phyloP scores from a whole-genome alignment of 2,113 vertebrate genomes.

The Amphiprion ocellaris region DNA sequence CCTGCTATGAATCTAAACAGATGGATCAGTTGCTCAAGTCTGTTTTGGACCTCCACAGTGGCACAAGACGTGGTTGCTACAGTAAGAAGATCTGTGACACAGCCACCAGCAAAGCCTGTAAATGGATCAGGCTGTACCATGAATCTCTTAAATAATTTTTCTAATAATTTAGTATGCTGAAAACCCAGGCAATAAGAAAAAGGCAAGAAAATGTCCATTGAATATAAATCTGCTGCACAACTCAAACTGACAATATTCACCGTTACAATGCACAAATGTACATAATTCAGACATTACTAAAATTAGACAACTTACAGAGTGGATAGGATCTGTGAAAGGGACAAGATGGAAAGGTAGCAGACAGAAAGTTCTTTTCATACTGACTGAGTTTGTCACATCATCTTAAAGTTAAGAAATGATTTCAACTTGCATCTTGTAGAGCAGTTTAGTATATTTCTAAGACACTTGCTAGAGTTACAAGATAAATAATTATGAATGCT shows the following conservation, averaged over 20 bases:
- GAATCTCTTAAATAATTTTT: conserved; percentile 10
- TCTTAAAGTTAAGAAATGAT: conserved; percentile 4
- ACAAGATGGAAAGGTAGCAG: neutral
- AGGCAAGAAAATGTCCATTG: neutral
- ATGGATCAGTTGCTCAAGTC: conserved; percentile 55
- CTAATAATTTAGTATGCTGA: neutral
- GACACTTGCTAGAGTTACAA: conserved; percentile 19
- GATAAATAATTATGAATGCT: neutral
- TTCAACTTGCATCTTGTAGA: conserved; percentile 13
- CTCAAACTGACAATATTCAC: neutral
- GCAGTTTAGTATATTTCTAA: neutral
- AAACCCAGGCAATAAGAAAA: neutral
- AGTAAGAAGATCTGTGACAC: conserved; percentile 55
- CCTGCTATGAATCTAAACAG: conserved; percentile 48
- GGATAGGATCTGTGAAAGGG: neutral
- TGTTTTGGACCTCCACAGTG: conserved; percentile 59
- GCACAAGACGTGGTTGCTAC: conserved; percentile 38
- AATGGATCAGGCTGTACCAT: conserved; percentile 27
- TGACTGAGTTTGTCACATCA: conserved; percentile 11
- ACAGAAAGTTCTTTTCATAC: neutral
- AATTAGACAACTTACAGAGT: neutral
- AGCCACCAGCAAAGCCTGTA: conserved; percentile 27
- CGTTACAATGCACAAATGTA: neutral
- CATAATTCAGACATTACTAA: neutral
- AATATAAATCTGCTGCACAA: neutral